A percentile compares a stretch with the other conserved stretches of the same genome.
phyloP scores from a whole-genome alignment of 64 coral and sea anemone genomes.

The Platygyra sinensis region DNA sequence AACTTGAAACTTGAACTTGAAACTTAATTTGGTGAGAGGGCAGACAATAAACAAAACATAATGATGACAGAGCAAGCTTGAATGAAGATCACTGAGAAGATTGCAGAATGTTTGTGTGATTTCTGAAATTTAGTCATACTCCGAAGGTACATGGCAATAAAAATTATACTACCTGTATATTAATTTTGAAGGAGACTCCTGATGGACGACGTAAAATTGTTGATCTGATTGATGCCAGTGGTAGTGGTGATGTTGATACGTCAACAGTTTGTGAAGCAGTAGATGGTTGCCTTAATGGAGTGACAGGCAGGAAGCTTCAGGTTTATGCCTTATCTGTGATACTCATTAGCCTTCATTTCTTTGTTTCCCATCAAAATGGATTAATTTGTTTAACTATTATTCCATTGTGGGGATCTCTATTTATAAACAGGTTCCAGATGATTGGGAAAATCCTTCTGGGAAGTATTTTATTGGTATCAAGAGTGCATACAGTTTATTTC shows the following conservation, averaged over 20 bases:
- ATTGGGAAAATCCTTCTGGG: conserved; percentile 89
- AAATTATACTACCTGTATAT: background rate
- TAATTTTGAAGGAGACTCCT: conserved; percentile 64
- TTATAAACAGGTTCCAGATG: conserved; percentile 71
- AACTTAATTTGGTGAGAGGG: no score
- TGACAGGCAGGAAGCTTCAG: conserved; percentile 83
- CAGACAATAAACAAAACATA: no score
- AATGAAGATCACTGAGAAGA: no score
- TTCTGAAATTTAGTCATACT: no score
- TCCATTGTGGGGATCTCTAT: background rate
- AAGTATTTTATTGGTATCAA: conserved; percentile 88
- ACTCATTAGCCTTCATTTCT: background rate
- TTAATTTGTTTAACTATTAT: background rate
- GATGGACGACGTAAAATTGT: conserved; percentile 92
- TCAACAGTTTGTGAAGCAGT: conserved; percentile 72
- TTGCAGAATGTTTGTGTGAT: no score
- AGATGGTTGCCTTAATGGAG: conserved; percentile 72
- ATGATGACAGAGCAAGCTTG: no score
- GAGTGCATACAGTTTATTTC: conserved; percentile 87
- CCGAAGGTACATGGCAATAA: no score
- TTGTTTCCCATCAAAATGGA: background rate
- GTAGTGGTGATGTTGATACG: conserved; percentile 97
- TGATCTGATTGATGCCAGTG: conserved; percentile 98
- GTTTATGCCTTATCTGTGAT: conserved; percentile 13
- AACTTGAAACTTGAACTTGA: no score